phyloP scores from a whole-genome alignment of 2,888 invertebrate species.

The Drosophila incognita region DNA sequence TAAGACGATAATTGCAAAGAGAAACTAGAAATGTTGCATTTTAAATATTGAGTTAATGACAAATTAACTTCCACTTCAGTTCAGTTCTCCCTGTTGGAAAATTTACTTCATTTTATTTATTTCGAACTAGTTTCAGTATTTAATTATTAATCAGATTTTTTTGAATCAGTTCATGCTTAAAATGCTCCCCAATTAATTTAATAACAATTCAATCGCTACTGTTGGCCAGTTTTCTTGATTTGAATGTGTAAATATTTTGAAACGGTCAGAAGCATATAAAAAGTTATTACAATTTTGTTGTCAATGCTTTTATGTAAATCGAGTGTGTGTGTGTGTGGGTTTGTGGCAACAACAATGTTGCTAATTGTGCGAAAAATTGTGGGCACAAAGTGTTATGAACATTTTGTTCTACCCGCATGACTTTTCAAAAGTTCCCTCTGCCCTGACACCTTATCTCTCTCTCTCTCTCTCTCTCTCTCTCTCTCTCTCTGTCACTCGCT shows the following conservation, averaged over 20 bases:
- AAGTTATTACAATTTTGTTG: slow-evolving; percentile 35
- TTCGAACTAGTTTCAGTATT: background rate
- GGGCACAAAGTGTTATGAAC: slow-evolving; percentile 59
- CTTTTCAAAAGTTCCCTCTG: slow-evolving; percentile 11
- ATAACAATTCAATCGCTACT: background rate
- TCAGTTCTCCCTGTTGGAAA: background rate
- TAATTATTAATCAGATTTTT: background rate
- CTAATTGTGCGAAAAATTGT: slow-evolving; percentile 70
- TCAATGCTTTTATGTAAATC: slow-evolving; percentile 57
- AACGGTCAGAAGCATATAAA: slow-evolving; percentile 52
- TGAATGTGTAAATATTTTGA: slow-evolving; percentile 40
- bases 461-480: background rate
- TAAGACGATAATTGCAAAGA: background rate
- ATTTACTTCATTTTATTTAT: background rate
- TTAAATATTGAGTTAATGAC: background rate
- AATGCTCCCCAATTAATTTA: slow-evolving; percentile 35
- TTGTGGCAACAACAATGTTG: slow-evolving; percentile 55
- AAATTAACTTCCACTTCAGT: background rate
- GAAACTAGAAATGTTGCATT: background rate
- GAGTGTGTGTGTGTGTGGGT: background rate
- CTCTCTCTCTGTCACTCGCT: background rate
- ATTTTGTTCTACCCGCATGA: slow-evolving; percentile 59
- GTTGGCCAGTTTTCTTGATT: slow-evolving; percentile 9
- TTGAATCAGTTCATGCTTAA: background rate
- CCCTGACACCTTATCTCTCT: background rate